Percentiles rank a stretch among this genome's conserved stretches.
phyloP scores from a whole-genome alignment of 2,888 invertebrate species.

The Alcis repandata region DNA sequence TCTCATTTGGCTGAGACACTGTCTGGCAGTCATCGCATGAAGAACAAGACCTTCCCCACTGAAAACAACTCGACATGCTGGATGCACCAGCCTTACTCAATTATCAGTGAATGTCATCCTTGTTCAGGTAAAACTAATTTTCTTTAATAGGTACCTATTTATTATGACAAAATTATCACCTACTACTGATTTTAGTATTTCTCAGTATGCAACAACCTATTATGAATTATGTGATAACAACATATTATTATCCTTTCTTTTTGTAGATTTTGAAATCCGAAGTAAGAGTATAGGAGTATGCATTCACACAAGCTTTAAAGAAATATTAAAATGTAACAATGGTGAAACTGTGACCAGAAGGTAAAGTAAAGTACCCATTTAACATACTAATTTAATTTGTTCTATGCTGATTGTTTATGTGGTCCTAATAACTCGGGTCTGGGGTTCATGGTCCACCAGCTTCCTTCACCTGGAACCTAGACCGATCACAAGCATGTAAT shows the following conservation, averaged over 20 bases:
- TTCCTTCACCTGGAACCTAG: too few relatives aligned
- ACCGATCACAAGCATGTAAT: too few relatives aligned
- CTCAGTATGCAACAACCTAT: too few relatives aligned
- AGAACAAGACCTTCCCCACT: constrained; percentile 88
- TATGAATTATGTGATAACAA: too few relatives aligned
- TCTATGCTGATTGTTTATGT: too few relatives aligned
- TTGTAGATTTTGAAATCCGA: constrained; percentile 91
- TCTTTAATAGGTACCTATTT: too few relatives aligned
- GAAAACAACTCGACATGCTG: constrained; percentile 94
- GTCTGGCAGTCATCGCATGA: constrained; percentile 87
- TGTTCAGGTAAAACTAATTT: constrained; percentile 91
- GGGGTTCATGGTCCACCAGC: too few relatives aligned
- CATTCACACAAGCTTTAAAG: constrained; percentile 93
- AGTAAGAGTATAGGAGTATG: constrained; percentile 94
- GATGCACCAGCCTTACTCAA: constrained; percentile 89
- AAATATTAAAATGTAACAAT: constrained; percentile 92
- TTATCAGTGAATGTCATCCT: constrained; percentile 93
- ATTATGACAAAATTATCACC: too few relatives aligned
- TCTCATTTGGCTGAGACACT: constrained; percentile 87
- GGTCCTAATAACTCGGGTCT: too few relatives aligned
- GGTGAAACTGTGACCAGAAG: constrained; percentile 93
- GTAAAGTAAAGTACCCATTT: constrained; percentile 50
- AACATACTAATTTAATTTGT: neutral
- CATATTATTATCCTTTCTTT: neutral
- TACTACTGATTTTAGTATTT: too few relatives aligned